Base-by-base conservation (phyloP, 1,140 invertebrate genomes). In the Hyles vespertilio region DNA sequence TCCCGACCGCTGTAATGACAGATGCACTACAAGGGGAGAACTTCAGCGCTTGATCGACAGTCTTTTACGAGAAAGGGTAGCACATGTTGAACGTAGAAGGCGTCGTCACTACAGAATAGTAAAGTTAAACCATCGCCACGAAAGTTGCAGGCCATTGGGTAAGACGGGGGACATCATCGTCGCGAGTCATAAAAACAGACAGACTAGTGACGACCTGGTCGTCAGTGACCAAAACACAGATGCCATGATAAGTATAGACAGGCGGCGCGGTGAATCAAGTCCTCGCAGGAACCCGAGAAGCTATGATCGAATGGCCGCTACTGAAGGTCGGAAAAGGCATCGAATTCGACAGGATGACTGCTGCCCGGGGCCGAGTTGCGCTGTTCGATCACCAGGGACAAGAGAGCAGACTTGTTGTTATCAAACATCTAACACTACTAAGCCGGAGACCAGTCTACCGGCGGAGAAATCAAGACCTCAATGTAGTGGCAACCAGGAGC, bases 151-250 rank as follows among this genome's bases (percentile, higher is more conserved):
- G 56, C 59, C 82, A 1, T 61, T 89, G 8, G 86, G 86, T 33
- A 89, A 89, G 67, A 89, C 83, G 12, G 84, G 86, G 5, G 84
- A 87, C 67, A 84, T 89, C 33, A 87, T 89, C 45, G 86, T 89
- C 33, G 86, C 86, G 8, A 89, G 76, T 56, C 75, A 87, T 51
- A 87, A 89, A 70, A 75, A 79, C 47, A 81, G 63, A 52, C 69
- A 70, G 48, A 52, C 62, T 5, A 70, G 70, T 45, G 78, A 74
- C 9, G 68, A 79, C 12, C 50, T 65, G 2, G 49, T 62, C 3
- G 58, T 66, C 2, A 76, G 69, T 48, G 69, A 76, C 50, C 69
- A 75, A 51, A 77, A 76, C 46, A 62, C 64, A 34, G 67, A 59
- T 6, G 77, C 76, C 50, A 58, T 59, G 4, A 56, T 73, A 50